Evolutionary conservation across 2,888 invertebrate genomes (phyloP), one percentile per base, ranked within the genome.

Genomic region (Eupeodes latifasciatus): DNA sequence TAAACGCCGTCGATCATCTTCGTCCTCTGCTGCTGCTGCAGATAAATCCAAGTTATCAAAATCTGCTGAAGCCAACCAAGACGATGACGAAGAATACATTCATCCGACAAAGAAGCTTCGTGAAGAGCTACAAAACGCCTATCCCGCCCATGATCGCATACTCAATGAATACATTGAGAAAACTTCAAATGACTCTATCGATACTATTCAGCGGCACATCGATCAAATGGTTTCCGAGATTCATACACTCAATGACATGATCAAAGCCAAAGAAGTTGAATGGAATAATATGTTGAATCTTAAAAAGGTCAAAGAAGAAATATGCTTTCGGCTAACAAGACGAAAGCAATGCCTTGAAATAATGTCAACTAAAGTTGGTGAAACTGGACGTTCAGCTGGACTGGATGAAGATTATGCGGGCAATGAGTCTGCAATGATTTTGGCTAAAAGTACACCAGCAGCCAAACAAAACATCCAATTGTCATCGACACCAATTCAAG

Each of bases 231-330:
- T 95, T 4, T 93, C 95, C 0, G 96, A 96, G 92, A 95, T 97
- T 85, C 95, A 96, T 91, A 96, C 96, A 0, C 93, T 98, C 84
- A 95, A 96, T 89, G 96, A 96, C 90, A 94, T 97, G 72, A 96
- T 97, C 0, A 95, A 95, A 91, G 96, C 96, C 91, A 98, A 98
- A 92, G 98, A 98, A 94, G 95, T 96, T 90, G 98, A 98, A 93
- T 97, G 97, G 96, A 97, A 98, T 92, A 96, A 96, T 84, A 96
- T 98, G 76, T 93, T 98, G 14, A 96, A 97, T 91, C 94, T 97
- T 90, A 97, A 97, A 92, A 97, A 97, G 92, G 95, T 97, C 5
- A 98, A 98, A 94, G 97, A 98, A 91, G 97, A 98, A 91, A 95
- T 97, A 34, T 94, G 96, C 71, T 94, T 96, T 9, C 94, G 97